Base-by-base conservation (phyloP, 2,888 invertebrate genomes). In the Orthosia cruda region DNA sequence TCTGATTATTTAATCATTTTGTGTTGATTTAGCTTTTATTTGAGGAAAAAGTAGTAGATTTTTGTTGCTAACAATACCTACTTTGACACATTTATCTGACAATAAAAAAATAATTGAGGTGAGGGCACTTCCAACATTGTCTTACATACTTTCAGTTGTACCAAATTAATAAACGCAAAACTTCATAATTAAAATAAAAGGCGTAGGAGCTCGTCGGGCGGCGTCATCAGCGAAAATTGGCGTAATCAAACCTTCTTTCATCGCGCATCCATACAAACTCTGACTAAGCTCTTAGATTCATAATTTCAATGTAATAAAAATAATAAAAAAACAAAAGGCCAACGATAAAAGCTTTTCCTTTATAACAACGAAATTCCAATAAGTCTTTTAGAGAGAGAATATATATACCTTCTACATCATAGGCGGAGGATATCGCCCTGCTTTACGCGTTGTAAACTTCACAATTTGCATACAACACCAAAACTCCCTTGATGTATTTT, bases 401-500 rank as follows among this genome's bases (percentile, higher is more conserved):
- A 62, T 26, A 26, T 26, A 26, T 26, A 26, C 50, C 26, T 49
- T 45, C 40, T 23, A 50, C 64, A 61, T 73, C 61, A 77, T 72
- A 67, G 63, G 62, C 75, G 50, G 59, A 71, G 47, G 82, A 68
- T 62, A 74, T 76, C 72, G 66, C 80, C 73, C 77, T 59, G 66
- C 70, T 84, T 87, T 57, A 85, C 79, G 81, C 80, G 66, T 79
- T 89, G 88, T 91, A 90, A 91, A 93, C 87, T 87, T 87, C 86
- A 89, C 68, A 90, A 94, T 94, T 94, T 92, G 89, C 94, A 93
- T 94, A 91, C 83, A 80, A 83, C 85, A 88, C 81, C 87, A 88
- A 89, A 89, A 84, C 87, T 89, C 85, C 85, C 77, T 85, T 85
- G 80, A 89, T 85, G 89, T 83, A 88, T 91, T 93, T 90, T 90